These are phyloP conservation scores for Sarcophilus harrisii DNA, from an alignment of 2,797 vertebrate genomes.

Conservation along the genomic window DNA sequence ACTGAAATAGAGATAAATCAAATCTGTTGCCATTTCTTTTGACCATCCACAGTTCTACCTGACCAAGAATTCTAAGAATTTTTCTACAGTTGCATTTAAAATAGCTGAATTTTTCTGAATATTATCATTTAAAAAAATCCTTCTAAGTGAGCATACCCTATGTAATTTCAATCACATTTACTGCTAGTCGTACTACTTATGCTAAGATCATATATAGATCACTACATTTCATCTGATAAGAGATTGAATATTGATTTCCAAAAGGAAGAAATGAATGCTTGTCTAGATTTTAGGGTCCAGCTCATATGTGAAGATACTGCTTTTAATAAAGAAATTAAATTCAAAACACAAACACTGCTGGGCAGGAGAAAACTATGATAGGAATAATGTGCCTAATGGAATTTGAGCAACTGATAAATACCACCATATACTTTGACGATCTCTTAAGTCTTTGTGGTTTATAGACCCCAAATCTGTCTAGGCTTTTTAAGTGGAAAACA, in stretches of 20 bases:
- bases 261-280: not conserved
- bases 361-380: not conserved
- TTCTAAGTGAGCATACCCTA: not conserved
- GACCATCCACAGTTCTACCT: not conserved
- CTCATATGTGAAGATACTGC: not conserved
- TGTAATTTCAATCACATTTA: not conserved
- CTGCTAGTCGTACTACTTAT: not conserved
- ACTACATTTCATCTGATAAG: not conserved
- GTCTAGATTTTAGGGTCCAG: not conserved
- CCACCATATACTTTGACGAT: not conserved
- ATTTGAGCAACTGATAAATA: not conserved
- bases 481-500: not conserved
- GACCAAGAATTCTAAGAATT: not conserved
- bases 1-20: constrained; percentile 15
- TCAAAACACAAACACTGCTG: not conserved
- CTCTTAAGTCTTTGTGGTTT: not conserved
- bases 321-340: not conserved
- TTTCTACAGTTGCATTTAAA: not conserved
- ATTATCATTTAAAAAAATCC: not conserved
- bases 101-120: not conserved
- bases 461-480: not conserved
- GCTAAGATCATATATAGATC: not conserved
- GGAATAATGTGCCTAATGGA: not conserved
- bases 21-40: not conserved
- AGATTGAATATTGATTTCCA: not conserved